Conservation (phyloP, 2,888 invertebrate genomes). For the Heteropelma amictum region DNA sequence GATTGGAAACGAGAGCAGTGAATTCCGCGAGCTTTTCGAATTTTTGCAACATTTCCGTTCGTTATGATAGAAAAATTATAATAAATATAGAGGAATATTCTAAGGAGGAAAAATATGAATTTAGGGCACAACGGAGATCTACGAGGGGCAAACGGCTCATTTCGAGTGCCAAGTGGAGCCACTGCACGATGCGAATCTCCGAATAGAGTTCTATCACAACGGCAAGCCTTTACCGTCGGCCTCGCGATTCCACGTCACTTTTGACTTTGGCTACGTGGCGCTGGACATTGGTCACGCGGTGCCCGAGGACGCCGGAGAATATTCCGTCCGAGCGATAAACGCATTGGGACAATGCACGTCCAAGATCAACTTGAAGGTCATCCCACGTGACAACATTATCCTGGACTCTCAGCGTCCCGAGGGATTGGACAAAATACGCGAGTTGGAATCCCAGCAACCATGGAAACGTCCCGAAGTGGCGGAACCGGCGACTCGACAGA, state of each 20-base stretch:
- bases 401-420: conserved; percentile 96
- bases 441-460: conserved; percentile 89
- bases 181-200: conserved; percentile 92
- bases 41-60: no score
- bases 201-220: conserved; percentile 95
- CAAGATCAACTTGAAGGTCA: conserved; percentile 89
- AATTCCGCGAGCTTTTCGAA: no score
- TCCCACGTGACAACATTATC: conserved; percentile 90
- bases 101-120: neutral
- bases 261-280: conserved; percentile 98
- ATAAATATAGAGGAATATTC: neutral
- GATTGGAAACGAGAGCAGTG: neutral
- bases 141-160: conserved; percentile 96
- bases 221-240: conserved; percentile 94
- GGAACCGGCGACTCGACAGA: conserved; percentile 91
- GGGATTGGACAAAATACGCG: conserved; percentile 93
- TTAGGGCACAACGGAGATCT: conserved; percentile 90
- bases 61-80: neutral
- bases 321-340: conserved; percentile 95
- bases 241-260: conserved; percentile 94
- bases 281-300: conserved; percentile 96
- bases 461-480: conserved; percentile 89
- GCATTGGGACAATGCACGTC: conserved; percentile 93
- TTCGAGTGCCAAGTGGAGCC: conserved; percentile 97
- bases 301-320: conserved; percentile 97